phyloP scores from a whole-genome alignment of 2,113 vertebrate genomes.

The Grantiella picta region DNA sequence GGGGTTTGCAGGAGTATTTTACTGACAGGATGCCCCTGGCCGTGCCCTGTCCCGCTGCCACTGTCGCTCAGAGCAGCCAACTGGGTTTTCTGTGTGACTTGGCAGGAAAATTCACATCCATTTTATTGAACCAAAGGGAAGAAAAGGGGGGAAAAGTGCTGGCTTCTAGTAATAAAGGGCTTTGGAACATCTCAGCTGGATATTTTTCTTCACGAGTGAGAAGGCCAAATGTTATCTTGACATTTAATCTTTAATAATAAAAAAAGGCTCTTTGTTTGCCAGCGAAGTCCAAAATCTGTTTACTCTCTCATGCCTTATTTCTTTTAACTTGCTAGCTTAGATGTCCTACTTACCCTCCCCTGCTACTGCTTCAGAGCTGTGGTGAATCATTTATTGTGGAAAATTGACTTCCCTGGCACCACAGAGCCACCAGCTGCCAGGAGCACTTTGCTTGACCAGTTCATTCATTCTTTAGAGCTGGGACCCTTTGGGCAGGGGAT shows the following conservation, averaged over 20 bases:
- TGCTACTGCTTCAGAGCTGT: not conserved
- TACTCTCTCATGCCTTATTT: slow-evolving; percentile 45
- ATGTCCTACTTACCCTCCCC: slow-evolving; percentile 15
- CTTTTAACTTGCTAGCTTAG: slow-evolving; percentile 38
- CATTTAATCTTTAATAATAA: slow-evolving; percentile 72
- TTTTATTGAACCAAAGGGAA: slow-evolving; percentile 44
- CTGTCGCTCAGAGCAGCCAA: not conserved
- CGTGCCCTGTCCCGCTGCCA: not conserved
- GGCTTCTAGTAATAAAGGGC: slow-evolving; percentile 43
- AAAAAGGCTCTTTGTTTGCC: slow-evolving; percentile 60
- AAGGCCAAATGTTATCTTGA: slow-evolving; percentile 70
- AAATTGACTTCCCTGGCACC: not conserved
- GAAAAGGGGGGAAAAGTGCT: not conserved
- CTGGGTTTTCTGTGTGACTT: not conserved
- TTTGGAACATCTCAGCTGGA: slow-evolving; percentile 67
- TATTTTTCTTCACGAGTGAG: slow-evolving; percentile 60
- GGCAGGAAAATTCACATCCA: not conserved
- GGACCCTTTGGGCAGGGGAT: accelerated
- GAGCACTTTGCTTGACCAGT: not conserved
- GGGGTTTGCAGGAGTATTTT: not conserved
- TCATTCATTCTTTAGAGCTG: not conserved
- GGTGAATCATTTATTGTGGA: not conserved
- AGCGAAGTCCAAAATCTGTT: slow-evolving; percentile 41
- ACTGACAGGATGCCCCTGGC: not conserved
- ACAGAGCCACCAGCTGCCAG: not conserved